Evolutionary conservation across 2,888 invertebrate species (phyloP).

Genomic region (Aleiodes alternator): DNA sequence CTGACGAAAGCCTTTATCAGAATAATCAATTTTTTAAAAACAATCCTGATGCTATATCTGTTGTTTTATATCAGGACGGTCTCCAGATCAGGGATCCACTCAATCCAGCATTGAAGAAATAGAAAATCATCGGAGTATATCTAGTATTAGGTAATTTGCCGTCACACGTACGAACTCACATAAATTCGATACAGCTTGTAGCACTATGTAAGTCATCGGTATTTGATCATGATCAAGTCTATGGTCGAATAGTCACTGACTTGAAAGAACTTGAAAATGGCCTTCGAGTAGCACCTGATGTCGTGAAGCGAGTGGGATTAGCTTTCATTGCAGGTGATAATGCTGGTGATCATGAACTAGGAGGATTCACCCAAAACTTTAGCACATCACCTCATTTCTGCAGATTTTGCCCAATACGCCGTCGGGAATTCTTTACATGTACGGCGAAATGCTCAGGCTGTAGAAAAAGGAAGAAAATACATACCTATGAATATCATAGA

Average conservation of each 20-base stretch:
- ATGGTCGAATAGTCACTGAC: slow-evolving; percentile 48
- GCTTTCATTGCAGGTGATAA: slow-evolving; percentile 52
- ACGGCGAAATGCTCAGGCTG: background rate
- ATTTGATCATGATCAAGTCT: slow-evolving; percentile 47
- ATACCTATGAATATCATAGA: background rate
- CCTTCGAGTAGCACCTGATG: slow-evolving; percentile 28
- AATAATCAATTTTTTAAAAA: slow-evolving; percentile 51
- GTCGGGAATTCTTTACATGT: slow-evolving; percentile 21
- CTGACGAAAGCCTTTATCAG: slow-evolving; percentile 51
- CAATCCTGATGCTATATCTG: slow-evolving; percentile 47
- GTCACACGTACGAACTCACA: background rate
- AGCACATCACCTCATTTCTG: slow-evolving; percentile 51
- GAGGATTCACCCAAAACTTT: slow-evolving; percentile 51
- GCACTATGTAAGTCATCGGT: slow-evolving; percentile 45
- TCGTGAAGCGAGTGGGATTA: slow-evolving; percentile 41
- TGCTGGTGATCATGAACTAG: slow-evolving; percentile 46
- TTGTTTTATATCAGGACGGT: slow-evolving; percentile 56
- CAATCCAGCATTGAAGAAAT: slow-evolving; percentile 52
- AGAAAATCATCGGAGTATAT: slow-evolving; percentile 49
- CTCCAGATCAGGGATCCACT: slow-evolving; percentile 53
- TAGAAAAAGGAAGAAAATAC: background rate
- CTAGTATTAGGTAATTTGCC: slow-evolving; percentile 18
- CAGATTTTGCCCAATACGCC: slow-evolving; percentile 47
- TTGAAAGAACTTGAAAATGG: slow-evolving; percentile 46
- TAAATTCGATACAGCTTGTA: slow-evolving; percentile 28